These are phyloP conservation scores for Meles meles DNA, from an alignment of 2,113 vertebrate genomes.

Conservation along the genomic window DNA sequence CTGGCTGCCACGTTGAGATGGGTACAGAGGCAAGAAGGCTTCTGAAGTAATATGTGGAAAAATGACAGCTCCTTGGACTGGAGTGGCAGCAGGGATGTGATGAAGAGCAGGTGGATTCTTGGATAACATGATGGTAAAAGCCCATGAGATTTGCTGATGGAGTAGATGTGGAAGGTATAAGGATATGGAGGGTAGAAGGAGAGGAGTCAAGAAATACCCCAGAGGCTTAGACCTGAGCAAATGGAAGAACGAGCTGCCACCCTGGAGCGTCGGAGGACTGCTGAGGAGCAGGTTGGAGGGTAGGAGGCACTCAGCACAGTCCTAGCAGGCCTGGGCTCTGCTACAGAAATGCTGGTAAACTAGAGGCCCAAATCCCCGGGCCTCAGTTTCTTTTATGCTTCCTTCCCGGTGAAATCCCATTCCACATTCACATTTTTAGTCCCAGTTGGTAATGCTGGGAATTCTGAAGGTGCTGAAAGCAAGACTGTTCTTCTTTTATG, in stretches of 20 bases:
- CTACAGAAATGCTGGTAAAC: accelerated
- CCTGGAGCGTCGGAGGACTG: not conserved
- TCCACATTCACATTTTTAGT: not conserved
- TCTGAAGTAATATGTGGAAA: not conserved
- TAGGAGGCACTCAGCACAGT: not conserved
- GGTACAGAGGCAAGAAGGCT: not conserved
- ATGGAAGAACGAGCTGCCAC: not conserved
- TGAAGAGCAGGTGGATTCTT: not conserved
- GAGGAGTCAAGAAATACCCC: not conserved
- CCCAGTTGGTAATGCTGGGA: not conserved
- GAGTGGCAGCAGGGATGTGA: not conserved
- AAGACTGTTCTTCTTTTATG: not conserved
- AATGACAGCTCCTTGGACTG: not conserved
- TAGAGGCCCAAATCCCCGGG: too few relatives aligned
- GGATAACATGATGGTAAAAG: accelerated
- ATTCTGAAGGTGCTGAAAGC: not conserved
- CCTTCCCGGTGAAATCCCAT: not conserved
- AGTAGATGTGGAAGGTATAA: not conserved
- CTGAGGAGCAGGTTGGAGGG: not conserved
- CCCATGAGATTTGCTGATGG: not conserved
- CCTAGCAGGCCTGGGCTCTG: not conserved
- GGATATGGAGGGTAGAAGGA: not conserved
- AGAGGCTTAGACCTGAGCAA: not conserved
- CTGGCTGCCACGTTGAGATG: not conserved
- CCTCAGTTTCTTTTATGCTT: not conserved